Conservation (phyloP, 2,797 vertebrate species). For the Chanos chanos region DNA sequence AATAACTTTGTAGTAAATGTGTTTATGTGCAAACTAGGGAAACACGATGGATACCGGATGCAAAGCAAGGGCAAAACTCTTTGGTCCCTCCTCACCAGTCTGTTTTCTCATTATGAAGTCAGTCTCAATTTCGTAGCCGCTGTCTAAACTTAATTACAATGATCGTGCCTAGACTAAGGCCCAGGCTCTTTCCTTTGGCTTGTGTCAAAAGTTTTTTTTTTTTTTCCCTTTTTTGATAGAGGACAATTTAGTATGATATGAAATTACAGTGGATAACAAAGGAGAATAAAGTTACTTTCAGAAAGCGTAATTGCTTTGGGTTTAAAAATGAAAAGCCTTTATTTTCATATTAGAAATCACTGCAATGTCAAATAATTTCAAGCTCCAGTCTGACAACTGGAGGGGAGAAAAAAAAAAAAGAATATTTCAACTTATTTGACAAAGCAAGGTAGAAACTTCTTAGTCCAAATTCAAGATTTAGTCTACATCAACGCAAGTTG, state of each 20-base stretch:
- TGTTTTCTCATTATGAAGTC: constrained; percentile 50
- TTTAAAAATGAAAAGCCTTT: constrained; percentile 16
- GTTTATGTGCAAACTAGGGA: constrained; percentile 16
- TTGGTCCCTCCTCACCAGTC: constrained; percentile 7
- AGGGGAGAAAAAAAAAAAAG: too few species aligned
- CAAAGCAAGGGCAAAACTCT: constrained; percentile 30
- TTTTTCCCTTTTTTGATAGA: constrained; percentile 38
- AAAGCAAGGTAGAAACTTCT: too few species aligned
- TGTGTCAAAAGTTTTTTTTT: constrained; percentile 27
- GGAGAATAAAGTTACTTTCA: constrained; percentile 40
- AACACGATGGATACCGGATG: constrained; percentile 30
- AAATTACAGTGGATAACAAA: constrained; percentile 9
- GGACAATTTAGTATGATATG: constrained; percentile 31
- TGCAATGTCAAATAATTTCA: constrained; percentile 5
- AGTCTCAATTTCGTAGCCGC: constrained; percentile 41
- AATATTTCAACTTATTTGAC: too few species aligned
- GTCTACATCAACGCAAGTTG: too few species aligned
- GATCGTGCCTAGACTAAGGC: constrained; percentile 24
- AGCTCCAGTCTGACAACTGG: too few species aligned
- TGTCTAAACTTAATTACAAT: constrained; percentile 45
- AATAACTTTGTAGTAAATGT: constrained; percentile 32
- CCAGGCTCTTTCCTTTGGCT: constrained; percentile 14
- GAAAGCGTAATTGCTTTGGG: constrained; percentile 43
- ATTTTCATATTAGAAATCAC: constrained; percentile 38
- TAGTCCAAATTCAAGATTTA: too few species aligned